A percentile compares a stretch with the other conserved stretches of the same genome.
Conservation (phyloP, 64 coral and sea anemone species). For the Exaiptasia diaphana region DNA sequence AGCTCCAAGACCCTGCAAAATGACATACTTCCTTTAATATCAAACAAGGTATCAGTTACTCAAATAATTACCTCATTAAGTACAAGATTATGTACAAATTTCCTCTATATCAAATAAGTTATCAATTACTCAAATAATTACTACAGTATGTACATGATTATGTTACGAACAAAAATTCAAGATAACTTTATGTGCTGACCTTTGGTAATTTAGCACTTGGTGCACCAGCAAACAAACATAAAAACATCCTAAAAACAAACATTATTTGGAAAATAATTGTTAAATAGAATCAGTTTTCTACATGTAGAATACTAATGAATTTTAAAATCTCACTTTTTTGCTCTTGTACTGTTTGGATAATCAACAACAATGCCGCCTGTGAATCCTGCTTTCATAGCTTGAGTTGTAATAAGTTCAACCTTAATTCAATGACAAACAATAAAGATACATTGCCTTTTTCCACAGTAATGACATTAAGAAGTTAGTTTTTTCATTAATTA, state of each 20-base stretch:
- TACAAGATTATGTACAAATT: no score
- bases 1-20: constrained; percentile 40
- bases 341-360: constrained; percentile 96
- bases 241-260: constrained; percentile 59
- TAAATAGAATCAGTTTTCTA: neutral
- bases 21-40: neutral
- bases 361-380: constrained; percentile 94
- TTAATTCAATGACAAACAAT: neutral
- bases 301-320: neutral
- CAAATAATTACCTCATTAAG: neutral
- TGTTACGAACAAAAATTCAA: neutral
- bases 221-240: constrained; percentile 68
- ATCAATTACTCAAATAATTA: neutral
- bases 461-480: no score
- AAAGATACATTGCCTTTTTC: neutral
- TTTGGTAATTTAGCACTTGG: constrained; percentile 47
- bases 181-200: constrained; percentile 1
- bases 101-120: neutral
- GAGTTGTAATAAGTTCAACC: constrained; percentile 87
- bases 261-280: neutral
- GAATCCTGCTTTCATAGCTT: constrained; percentile 97
- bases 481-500: no score
- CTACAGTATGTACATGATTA: neutral
- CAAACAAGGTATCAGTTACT: neutral
- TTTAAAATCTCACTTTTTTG: constrained; percentile 73